Conservation (phyloP, 2,888 invertebrate species). For the Calameuta idolon region DNA sequence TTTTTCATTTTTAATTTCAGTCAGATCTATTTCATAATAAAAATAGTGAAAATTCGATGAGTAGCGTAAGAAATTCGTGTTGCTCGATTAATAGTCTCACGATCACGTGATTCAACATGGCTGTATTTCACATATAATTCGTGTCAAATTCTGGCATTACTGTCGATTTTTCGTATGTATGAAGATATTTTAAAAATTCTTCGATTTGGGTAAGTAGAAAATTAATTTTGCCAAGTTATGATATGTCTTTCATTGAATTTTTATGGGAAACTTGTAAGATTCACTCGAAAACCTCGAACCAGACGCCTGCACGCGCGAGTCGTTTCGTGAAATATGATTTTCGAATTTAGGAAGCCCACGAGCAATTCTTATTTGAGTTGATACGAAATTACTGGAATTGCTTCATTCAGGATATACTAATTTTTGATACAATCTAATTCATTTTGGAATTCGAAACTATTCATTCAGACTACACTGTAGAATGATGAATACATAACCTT, state of each 20-base stretch:
- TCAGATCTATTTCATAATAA: not conserved
- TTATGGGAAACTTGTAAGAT: not conserved
- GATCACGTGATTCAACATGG: conserved; percentile 43
- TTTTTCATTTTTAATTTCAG: not conserved
- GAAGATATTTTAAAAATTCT: not conserved
- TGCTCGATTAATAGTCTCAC: conserved; percentile 3
- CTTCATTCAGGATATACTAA: not conserved
- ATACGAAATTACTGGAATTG: not conserved
- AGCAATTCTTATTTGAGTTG: not conserved
- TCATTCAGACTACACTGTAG: not conserved
- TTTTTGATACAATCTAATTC: not conserved
- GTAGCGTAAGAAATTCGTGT: not conserved
- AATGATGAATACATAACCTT: not conserved
- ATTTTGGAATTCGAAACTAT: not conserved
- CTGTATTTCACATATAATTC: conserved; percentile 32
- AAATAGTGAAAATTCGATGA: not conserved
- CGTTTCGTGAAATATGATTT: conserved; percentile 37
- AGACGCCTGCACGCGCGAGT: conserved; percentile 42
- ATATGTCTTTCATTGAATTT: not conserved
- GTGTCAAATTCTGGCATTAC: conserved; percentile 4
- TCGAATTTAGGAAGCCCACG: conserved; percentile 36
- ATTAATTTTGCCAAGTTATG: not conserved
- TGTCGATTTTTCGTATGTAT: not conserved
- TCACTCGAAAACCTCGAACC: conserved; percentile 43
- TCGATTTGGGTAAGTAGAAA: conserved; percentile 7